phyloP scores from a whole-genome alignment of 1,140 invertebrate species.

The Dinoponera quadriceps region DNA sequence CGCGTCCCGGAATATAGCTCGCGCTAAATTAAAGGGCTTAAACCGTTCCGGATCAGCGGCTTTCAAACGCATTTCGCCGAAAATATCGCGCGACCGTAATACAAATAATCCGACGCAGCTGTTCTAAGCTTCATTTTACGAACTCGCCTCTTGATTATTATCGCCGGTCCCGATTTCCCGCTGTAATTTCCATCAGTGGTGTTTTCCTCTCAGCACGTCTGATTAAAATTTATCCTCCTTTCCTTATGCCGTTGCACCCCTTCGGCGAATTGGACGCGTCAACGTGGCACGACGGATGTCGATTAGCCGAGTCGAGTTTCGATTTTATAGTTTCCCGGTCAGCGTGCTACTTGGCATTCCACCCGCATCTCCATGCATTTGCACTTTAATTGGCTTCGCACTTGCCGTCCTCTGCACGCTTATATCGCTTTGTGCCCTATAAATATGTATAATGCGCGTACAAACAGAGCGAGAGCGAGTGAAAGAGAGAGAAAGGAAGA shows the following conservation, averaged over 20 bases:
- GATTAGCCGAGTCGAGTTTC: slow-evolving; percentile 65
- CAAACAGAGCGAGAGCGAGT: not conserved
- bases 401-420: slow-evolving; percentile 43
- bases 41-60: not conserved
- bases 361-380: slow-evolving; percentile 83
- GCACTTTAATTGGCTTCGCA: slow-evolving; percentile 83
- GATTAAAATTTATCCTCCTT: not conserved
- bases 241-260: too few relatives aligned
- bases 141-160: slow-evolving; percentile 11
- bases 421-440: slow-evolving; percentile 56
- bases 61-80: not conserved
- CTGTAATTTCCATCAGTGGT: slow-evolving; percentile 18
- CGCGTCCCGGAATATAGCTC: not conserved
- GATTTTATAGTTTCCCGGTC: slow-evolving; percentile 79
- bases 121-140: slow-evolving; percentile 39
- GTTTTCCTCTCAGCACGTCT: not conserved
- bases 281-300: slow-evolving; percentile 25
- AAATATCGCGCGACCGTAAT: slow-evolving; percentile 35
- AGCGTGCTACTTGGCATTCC: slow-evolving; percentile 79
- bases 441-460: slow-evolving; percentile 74
- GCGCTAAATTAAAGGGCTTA: slow-evolving; percentile 18
- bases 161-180: not conserved
- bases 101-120: slow-evolving; percentile 17
- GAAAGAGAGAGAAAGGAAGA: not conserved
- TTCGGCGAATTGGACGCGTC: slow-evolving; percentile 20